Evolutionary conservation across 2,797 vertebrate genomes (phyloP), one percentile per base, ranked within the genome.

Genomic region (Hoplostethus atlanticus): DNA sequence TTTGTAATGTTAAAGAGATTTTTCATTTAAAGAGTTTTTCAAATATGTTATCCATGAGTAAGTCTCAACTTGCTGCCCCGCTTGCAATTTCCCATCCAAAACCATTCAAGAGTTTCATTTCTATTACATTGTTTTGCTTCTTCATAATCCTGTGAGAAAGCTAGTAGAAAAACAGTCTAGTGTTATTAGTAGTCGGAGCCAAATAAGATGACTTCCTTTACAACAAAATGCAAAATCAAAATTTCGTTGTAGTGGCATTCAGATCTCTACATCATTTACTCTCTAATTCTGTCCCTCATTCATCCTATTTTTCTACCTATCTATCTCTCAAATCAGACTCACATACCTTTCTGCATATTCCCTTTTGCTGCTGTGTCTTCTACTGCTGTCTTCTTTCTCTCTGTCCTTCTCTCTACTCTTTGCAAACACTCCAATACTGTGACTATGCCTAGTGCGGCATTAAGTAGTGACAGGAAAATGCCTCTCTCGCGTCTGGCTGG

Each of bases 301-400:
- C 0, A 13, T 56, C 3, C 48, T 57, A 15, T 17, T 17, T 47
- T 21, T 13, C 38, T 31, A 6, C 10, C 12, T 2, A 51, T n/a
- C 1, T 62, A 25, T 0, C n/a, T 54, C 56, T 47, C 34, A 28
- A 76, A 47, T 2, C 7, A 15, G 5, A 58, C 60, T 48, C 67
- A 89, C 87, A 25, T 89, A 90, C 86, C 87, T 82, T 60, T 77
- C 76, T 76, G 76, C 76, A 80, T 79, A 54, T 61, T 78, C 73
- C 68, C 38, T 51, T 28, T 2, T 59, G 67, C 72, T 48, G 61
- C 48, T 57, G 30, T 28, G n/a, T 72, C 62, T 72, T 59, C 69
- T 67, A 25, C 50, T 65, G 47, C 48, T 58, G 59, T 21, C 3
- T 38, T 66, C 42, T 76, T 4, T 60, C 30, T 61, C 51, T 51